Base-by-base conservation (phyloP, 2,888 invertebrate species). In the Schizaphis graminum region DNA sequence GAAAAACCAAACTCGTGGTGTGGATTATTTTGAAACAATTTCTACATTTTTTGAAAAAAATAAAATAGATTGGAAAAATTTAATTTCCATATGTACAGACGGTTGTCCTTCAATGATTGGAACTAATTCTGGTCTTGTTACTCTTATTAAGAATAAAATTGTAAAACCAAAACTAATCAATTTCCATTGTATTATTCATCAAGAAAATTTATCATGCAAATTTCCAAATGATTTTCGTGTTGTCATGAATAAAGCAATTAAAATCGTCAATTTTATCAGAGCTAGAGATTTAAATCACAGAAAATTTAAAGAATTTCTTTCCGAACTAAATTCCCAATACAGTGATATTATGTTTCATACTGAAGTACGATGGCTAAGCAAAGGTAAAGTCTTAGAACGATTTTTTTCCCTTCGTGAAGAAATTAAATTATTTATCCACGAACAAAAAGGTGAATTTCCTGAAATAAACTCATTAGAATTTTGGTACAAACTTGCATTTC, bases 311-410 rank as follows among this genome's bases (percentile, higher is more conserved):
- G 47, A 89, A 41, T 94, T 94, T 94, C 35, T 94, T n/a, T 28
- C 44, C 44, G 89, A 94, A 53, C 91, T 94, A 41, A 91, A 91
- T 44, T 91, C 88, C n/a, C 53, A 91, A 35, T 94, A 94, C 56
- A 88, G 53, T 49, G 94, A 94, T 88, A 28, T 93, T 28, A 57
- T 90, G 5, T 86, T 84, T 77, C 84, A 91, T 57, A 91, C 86
- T 47, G 89, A 94, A 84, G 77, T 94, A 16, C 90, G 84, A 57
- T 92, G 94, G 94, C 77, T 94, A 21, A 94, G 91, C 57, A 85
- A 89, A 84, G 91, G 86, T 47, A 44, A 44, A 94, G 94, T 94
- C n/a, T 84, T 90, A 77, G 84, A 96, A 94, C 87, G 91, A 93
- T 44, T 94, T 95, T 95, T 95, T 94, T 91, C 89, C 94, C 56